Conservation (phyloP, 2,113 vertebrate species). For the Isichthys henryi region DNA sequence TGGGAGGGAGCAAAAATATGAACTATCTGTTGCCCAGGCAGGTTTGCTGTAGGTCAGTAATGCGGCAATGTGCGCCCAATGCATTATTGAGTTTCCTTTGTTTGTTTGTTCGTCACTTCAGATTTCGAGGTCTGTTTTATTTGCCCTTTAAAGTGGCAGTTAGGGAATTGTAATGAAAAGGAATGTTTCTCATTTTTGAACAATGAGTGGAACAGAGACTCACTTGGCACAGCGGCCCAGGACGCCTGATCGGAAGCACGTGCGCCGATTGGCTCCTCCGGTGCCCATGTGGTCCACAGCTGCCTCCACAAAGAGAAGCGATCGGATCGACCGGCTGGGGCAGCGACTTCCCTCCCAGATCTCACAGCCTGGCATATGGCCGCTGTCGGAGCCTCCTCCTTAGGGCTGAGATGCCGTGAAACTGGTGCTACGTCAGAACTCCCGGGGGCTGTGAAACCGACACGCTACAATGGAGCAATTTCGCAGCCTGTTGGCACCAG, state of each 20-base stretch:
- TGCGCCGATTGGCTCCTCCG: not conserved
- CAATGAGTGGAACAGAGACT: not conserved
- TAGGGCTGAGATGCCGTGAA: not conserved
- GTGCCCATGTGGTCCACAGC: not conserved
- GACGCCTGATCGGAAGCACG: not conserved
- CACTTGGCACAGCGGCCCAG: too few relatives aligned
- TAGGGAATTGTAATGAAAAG: not conserved
- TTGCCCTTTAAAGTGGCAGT: not conserved
- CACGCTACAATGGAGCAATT: not conserved
- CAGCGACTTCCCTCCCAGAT: not conserved
- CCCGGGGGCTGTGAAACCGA: not conserved
- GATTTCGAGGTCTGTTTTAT: not conserved
- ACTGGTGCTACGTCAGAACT: not conserved
- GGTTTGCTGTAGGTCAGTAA: not conserved
- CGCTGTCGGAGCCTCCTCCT: not conserved
- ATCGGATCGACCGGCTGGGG: not conserved
- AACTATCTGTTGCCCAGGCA: too few relatives aligned
- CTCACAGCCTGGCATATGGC: not conserved
- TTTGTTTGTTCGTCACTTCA: not conserved
- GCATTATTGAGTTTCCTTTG: not conserved
- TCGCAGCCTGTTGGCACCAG: too few relatives aligned
- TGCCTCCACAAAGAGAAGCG: not conserved
- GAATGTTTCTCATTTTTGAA: conserved; percentile 8
- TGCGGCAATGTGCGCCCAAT: not conserved
- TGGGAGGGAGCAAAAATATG: not conserved